These are phyloP conservation scores for Macaria notata DNA, from an alignment of 2,888 invertebrate genomes.

Conservation along the genomic window DNA sequence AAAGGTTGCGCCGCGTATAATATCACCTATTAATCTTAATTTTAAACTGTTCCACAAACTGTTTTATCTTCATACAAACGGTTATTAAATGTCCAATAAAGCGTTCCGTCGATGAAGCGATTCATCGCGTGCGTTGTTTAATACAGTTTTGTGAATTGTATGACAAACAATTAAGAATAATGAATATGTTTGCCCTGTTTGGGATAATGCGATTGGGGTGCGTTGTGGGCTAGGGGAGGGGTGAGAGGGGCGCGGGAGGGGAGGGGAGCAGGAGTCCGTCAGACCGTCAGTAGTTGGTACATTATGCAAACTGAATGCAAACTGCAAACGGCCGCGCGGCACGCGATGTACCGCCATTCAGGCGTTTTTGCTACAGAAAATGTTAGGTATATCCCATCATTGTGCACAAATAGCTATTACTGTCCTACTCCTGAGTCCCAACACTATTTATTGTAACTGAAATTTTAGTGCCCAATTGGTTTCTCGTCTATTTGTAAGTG, in stretches of 20 bases:
- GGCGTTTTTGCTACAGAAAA: slow-evolving; percentile 29
- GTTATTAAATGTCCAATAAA: slow-evolving; percentile 50
- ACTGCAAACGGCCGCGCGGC: slow-evolving; percentile 33
- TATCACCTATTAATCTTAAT: slow-evolving; percentile 52
- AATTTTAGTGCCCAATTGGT: no score
- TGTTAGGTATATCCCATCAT: slow-evolving; percentile 6
- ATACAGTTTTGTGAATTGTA: slow-evolving; percentile 51
- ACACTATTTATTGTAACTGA: no score
- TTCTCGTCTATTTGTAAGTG: no score
- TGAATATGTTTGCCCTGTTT: slow-evolving; percentile 53
- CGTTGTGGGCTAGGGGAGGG: slow-evolving; percentile 8
- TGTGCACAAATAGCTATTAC: no score
- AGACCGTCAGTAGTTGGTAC: slow-evolving; percentile 38
- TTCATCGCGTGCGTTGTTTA: slow-evolving; percentile 49
- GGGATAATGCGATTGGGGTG: slow-evolving; percentile 50
- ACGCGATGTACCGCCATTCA: slow-evolving; percentile 32
- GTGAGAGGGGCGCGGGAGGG: slow-evolving; percentile 10
- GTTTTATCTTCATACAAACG: slow-evolving; percentile 43
- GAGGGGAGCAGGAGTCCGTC: slow-evolving; percentile 28
- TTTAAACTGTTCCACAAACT: slow-evolving; percentile 46
- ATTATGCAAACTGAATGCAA: slow-evolving; percentile 43
- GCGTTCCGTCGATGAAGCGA: slow-evolving; percentile 42
- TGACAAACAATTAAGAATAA: slow-evolving; percentile 58
- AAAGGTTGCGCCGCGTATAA: slow-evolving; percentile 18
- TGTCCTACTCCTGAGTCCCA: no score